Base-by-base conservation (phyloP, 2,113 vertebrate genomes). In the Scartelaos histophorus region DNA sequence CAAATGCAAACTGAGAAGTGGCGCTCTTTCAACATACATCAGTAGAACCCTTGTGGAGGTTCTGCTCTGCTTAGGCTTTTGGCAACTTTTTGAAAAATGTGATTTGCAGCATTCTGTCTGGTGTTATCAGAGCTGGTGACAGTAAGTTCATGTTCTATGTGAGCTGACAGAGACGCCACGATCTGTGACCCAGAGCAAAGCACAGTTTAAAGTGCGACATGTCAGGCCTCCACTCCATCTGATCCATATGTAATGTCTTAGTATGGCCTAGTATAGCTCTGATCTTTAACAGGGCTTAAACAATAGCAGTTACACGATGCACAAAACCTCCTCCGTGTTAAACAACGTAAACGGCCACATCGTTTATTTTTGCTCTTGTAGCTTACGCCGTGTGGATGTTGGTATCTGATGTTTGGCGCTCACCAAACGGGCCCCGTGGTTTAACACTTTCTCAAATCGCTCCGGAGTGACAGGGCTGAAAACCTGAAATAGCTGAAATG, bases 1-100 rank as follows among this genome's bases (percentile, higher is more conserved):
- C 88, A 92, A 92, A 91, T 93, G 85, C 92, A 91, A 89, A 92
- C 86, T 81, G 83, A 85, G 85, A 85, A 90, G 86, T 89, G 81
- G 66, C 74, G 74, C 81, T 75, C 90, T 93, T 92, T 93, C 87
- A 93, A 85, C 87, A 86, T 87, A 86, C 82, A 91, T 89, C 85
- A 91, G 83, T 89, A 81, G 66, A 62, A 74, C 84, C 89, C 85
- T 90, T 88, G 89, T 84, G 88, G 89, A 92, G 85, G 89, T 75
- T 87, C 85, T 85, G 78, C 86, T 88, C 79, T 86, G 88, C 87
- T 87, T 74, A 81, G 81, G 72, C 89, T 89, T 88, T 87, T 83
- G 83, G 81, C 71, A 77, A 75, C 84, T 89, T 90, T 64, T 90
- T 82, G 77, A 82, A 85, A 89, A 87, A 87, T 76, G 67, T 82